A percentile compares a stretch with the other conserved stretches of the same genome.
These are phyloP conservation scores for Monomorium pharaonis DNA, from an alignment of 1,140 invertebrate species.

Conservation along the genomic window DNA sequence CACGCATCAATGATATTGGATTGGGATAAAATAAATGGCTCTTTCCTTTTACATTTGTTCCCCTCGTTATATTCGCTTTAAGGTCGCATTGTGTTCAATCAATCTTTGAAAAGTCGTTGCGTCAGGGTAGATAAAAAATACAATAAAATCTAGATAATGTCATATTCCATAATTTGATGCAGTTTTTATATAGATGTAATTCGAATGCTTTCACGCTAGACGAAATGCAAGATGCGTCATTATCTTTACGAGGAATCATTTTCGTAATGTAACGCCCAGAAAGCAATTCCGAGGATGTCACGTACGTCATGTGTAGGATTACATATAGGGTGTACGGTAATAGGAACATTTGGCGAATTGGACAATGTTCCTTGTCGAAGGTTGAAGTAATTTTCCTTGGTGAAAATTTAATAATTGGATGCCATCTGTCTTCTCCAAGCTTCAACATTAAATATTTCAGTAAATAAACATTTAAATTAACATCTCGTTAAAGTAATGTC, in stretches of 20 bases:
- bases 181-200: slow-evolving; percentile 21
- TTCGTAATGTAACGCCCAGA: slow-evolving; percentile 44
- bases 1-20: background rate
- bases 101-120: background rate
- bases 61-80: background rate
- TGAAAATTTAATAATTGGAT: background rate
- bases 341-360: slow-evolving; percentile 6
- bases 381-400: background rate
- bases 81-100: background rate
- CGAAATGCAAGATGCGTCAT: slow-evolving; percentile 38
- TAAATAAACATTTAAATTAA: slow-evolving; percentile 3
- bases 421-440: background rate
- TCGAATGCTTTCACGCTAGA: slow-evolving; percentile 18
- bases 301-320: slow-evolving; percentile 24
- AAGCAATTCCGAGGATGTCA: slow-evolving; percentile 38
- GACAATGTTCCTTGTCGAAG: background rate
- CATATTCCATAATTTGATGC: slow-evolving; percentile 18
- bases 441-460: background rate
- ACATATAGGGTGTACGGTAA: slow-evolving; percentile 48
- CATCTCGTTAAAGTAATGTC: background rate
- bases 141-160: slow-evolving; percentile 49
- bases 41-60: background rate
- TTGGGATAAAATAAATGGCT: background rate
- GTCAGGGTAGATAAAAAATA: background rate
- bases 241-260: slow-evolving; percentile 47